Base-by-base conservation (phyloP, 2,113 vertebrate genomes). In the Mirza zaza region DNA sequence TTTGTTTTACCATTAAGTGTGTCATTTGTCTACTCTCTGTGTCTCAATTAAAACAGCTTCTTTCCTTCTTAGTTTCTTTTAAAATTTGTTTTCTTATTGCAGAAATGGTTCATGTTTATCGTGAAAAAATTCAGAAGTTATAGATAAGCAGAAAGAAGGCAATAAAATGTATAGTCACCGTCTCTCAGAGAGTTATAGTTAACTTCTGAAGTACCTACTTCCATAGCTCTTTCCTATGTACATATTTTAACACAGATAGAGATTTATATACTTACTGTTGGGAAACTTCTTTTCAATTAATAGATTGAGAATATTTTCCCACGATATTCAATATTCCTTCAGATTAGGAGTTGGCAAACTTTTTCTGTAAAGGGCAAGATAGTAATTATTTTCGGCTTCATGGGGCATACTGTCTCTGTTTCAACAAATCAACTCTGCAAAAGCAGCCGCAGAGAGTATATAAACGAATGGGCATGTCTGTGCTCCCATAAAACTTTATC, bases 401-500 rank as follows among this genome's bases (percentile, higher is more conserved):
- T 63, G 77, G 42, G 50, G 89, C 12, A 3, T 82, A 13, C 32
- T 36, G 34, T 76, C 80, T 89, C 39, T 92, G 8, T 90, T 92
- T 92, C 42, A 90, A 4, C n/a, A 70, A 36, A 25, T 79, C 57
- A 90, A 1, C 25, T 89, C 32, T 87, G 29, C 32, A 55, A 73
- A 81, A 82, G 13, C 21, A 34, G 20, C 18, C 21, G 27, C 67
- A 80, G 59, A 15, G 17, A 61, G 34, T 75, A 65, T 61, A 42
- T 45, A 57, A 88, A 83, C 59, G 8, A 87, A 63, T 68, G 61
- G 85, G 7, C 10, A n/a, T 50, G 39, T 8, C 48, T 79, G 8
- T 45, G 23, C 93, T 83, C 45, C 68, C 90, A 48, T 92, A 81
- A 82, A 86, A 84, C 82, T 91, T 94, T 93, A 90, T 95, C 85